These are phyloP conservation scores for Tenthredo mesomela DNA, from an alignment of 2,888 invertebrate species.

Conservation along the genomic window DNA sequence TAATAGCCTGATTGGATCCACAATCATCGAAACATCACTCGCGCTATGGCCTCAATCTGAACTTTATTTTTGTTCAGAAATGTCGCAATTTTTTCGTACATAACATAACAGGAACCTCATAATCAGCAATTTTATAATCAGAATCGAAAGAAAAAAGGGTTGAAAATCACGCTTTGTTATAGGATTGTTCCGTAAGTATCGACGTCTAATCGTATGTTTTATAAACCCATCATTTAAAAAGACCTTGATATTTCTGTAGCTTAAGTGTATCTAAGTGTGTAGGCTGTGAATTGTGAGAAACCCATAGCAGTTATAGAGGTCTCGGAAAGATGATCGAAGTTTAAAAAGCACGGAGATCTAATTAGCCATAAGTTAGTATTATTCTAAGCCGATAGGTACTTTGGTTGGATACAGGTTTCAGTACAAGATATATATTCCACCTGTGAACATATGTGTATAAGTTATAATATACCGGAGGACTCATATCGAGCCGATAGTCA, in stretches of 20 bases:
- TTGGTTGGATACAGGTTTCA: conserved; percentile 5
- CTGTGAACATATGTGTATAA: background rate
- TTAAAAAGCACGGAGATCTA: conserved; percentile 33
- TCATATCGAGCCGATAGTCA: conserved; percentile 12
- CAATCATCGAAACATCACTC: background rate
- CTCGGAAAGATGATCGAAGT: background rate
- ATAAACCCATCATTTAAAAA: background rate
- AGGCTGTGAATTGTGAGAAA: background rate
- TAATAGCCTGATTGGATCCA: background rate
- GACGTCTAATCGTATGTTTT: background rate
- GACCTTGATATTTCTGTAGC: background rate
- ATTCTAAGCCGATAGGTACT: conserved; percentile 21
- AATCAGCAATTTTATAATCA: background rate
- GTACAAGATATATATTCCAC: background rate
- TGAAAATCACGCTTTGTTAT: background rate
- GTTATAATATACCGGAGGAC: background rate
- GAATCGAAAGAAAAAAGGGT: background rate
- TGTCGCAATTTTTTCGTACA: background rate
- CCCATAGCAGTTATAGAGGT: background rate
- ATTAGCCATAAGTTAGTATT: conserved; percentile 47
- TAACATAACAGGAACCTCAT: background rate
- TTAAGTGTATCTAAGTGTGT: background rate
- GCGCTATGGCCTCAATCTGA: background rate
- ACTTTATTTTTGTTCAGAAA: background rate
- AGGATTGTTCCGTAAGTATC: background rate